Evolutionary conservation across 2,888 invertebrate species (phyloP).

Genomic region (Lasioglossum morio): DNA sequence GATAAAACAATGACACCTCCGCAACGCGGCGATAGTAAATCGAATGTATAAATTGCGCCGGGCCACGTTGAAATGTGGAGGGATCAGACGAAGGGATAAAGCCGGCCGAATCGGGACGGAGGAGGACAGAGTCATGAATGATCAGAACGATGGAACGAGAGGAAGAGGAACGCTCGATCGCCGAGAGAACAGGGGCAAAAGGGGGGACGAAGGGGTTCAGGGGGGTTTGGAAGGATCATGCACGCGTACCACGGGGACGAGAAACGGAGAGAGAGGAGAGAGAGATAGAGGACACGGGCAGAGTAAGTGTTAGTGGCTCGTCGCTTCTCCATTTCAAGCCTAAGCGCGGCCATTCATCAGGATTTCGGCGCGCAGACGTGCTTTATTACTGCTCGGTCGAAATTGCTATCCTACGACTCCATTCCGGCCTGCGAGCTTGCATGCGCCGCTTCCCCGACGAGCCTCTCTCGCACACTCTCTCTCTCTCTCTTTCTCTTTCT

Average conservation of each 20-base stretch:
- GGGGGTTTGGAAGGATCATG: slow-evolving; percentile 39
- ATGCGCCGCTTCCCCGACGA: slow-evolving; percentile 68
- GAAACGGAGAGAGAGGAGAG: slow-evolving; percentile 46
- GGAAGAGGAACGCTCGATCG: slow-evolving; percentile 52
- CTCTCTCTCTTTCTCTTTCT: slow-evolving; percentile 19
- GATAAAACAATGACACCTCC: slow-evolving; percentile 69
- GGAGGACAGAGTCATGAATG: slow-evolving; percentile 63
- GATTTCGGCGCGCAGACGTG: slow-evolving; percentile 85
- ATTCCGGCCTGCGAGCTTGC: slow-evolving; percentile 80
- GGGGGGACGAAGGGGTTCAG: slow-evolving; percentile 26
- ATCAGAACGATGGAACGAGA: slow-evolving; percentile 58
- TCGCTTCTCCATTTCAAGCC: slow-evolving; percentile 85
- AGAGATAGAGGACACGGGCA: slow-evolving; percentile 66
- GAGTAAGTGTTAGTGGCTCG: slow-evolving; percentile 83
- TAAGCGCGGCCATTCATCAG: slow-evolving; percentile 85
- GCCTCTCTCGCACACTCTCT: slow-evolving; percentile 53
- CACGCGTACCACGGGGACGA: slow-evolving; percentile 37
- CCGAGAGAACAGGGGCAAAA: slow-evolving; percentile 53
- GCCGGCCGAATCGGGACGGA: slow-evolving; percentile 56
- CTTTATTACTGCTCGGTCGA: slow-evolving; percentile 85
- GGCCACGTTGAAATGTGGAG: slow-evolving; percentile 59
- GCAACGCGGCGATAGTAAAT: slow-evolving; percentile 65
- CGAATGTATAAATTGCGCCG: slow-evolving; percentile 60
- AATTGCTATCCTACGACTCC: slow-evolving; percentile 85
- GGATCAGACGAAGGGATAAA: slow-evolving; percentile 59